Evolutionary conservation across 2,888 invertebrate genomes (phyloP), one percentile per base, ranked within the genome.

Genomic region (Tenthredo mesomela): DNA sequence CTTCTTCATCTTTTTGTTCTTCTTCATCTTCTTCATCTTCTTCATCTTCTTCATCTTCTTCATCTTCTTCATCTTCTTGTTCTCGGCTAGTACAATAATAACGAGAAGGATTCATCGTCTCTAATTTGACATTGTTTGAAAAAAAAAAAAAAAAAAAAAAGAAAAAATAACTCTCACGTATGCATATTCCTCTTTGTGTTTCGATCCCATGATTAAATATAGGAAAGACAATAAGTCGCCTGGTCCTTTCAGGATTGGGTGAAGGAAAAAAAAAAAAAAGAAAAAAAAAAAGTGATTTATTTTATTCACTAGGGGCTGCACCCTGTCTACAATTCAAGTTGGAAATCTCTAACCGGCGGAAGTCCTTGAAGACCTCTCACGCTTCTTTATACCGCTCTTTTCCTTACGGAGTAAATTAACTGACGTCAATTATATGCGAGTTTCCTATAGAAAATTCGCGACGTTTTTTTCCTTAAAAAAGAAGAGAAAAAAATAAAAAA

Each of bases 401-500:
- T n/a, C n/a, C 40, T 40, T 40, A 40, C 40, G 40, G 40, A 40
- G 40, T 40, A 40, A 40, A 43, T 10, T 43, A 43, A 43, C 40
- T 10, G 40, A 43, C 40, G 40, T 12, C 10, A 70, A 33, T 18
- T 18, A 37, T 29, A 29, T 25, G 9, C 73, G 43, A n/a, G 10
- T 7, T 29, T 21, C 47, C 47, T 47, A 15, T 6, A 5, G 21
- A 25, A 21, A 75, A n/a, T 21, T 43, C 25, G 43, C 9, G 47
- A 29, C 6, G 18, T 2, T 33, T 82, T 61, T 47, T 47, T 18
- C 15, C 29, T 18, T 25, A 6, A n/a, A 7, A 40, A 40, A 12
- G 21, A 12, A 7, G 71, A 50, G 82, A 37, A 5, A 75, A 50
- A 84, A 71, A 73, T 61, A 25, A 58, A 75, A 82, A 15, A 67